phyloP scores from a whole-genome alignment of 2,113 vertebrate genomes.

The Alosa alosa region DNA sequence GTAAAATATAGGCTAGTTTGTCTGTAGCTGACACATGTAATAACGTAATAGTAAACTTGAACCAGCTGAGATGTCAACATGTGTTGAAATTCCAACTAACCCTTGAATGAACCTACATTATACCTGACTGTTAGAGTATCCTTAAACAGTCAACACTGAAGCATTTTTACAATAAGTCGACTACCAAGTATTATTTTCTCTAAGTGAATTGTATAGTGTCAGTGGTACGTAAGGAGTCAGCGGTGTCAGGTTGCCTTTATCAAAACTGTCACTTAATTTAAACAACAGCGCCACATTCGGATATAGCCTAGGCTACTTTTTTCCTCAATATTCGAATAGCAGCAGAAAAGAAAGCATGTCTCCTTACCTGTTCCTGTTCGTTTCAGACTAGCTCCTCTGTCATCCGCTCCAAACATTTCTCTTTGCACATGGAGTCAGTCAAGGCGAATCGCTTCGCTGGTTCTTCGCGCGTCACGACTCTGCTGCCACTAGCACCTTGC shows the following conservation, averaged over 20 bases:
- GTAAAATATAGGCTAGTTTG: not conserved
- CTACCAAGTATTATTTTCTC: not conserved
- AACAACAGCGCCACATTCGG: not conserved
- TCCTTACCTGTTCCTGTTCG: slow-evolving; percentile 62
- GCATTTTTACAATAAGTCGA: not conserved
- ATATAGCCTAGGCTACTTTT: not conserved
- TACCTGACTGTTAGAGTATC: not conserved
- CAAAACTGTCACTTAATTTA: not conserved
- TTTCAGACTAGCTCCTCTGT: slow-evolving; percentile 50
- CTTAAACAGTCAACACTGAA: not conserved
- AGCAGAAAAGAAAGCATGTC: not conserved
- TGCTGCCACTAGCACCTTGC: not conserved
- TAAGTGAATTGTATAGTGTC: not conserved
- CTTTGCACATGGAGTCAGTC: slow-evolving; percentile 44
- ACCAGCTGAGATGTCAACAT: not conserved
- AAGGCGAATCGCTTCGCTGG: slow-evolving; percentile 38
- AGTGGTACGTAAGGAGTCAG: not conserved
- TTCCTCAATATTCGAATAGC: not conserved
- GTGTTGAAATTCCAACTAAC: not conserved
- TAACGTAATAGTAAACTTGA: not conserved
- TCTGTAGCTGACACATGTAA: not conserved
- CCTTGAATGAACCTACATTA: not conserved
- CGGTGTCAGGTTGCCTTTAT: not conserved
- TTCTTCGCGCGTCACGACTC: slow-evolving; percentile 33
- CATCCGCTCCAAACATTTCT: slow-evolving; percentile 53